phyloP scores from a whole-genome alignment of 2,797 vertebrate species.

The Streptopelia turtur region DNA sequence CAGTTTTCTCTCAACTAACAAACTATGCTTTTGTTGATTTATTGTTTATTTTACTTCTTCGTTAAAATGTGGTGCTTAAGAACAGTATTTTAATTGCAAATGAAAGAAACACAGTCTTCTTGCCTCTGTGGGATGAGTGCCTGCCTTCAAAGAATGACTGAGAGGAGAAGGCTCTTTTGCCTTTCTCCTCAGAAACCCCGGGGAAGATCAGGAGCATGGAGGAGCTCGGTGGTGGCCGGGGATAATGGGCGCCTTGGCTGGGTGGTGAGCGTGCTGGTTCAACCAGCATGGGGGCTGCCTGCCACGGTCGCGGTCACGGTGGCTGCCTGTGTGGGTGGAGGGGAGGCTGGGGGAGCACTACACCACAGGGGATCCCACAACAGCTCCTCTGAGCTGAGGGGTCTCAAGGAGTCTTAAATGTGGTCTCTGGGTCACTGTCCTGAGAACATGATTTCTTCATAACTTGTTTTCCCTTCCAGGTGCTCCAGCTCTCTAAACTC shows the following conservation, averaged over 20 bases:
- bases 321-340: background rate
- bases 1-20: constrained; percentile 40
- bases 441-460: fast-evolving
- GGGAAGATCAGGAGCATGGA: background rate
- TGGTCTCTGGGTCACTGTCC: fast-evolving
- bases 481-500: background rate
- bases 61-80: constrained; percentile 25
- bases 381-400: background rate
- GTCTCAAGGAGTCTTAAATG: background rate
- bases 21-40: constrained; percentile 50
- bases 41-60: constrained; percentile 59
- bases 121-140: background rate
- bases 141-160: background rate
- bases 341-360: background rate
- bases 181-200: background rate
- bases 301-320: fast-evolving
- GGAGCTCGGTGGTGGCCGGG: fast-evolving
- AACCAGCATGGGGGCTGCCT: background rate
- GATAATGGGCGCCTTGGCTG: fast-evolving
- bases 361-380: fast-evolving
- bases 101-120: background rate
- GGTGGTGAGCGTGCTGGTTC: background rate
- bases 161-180: background rate
- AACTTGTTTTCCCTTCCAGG: background rate
- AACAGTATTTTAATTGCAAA: constrained; percentile 50